These are phyloP conservation scores for Bilobella aurantiaca DNA, from an alignment of 1,140 invertebrate species.

Conservation along the genomic window DNA sequence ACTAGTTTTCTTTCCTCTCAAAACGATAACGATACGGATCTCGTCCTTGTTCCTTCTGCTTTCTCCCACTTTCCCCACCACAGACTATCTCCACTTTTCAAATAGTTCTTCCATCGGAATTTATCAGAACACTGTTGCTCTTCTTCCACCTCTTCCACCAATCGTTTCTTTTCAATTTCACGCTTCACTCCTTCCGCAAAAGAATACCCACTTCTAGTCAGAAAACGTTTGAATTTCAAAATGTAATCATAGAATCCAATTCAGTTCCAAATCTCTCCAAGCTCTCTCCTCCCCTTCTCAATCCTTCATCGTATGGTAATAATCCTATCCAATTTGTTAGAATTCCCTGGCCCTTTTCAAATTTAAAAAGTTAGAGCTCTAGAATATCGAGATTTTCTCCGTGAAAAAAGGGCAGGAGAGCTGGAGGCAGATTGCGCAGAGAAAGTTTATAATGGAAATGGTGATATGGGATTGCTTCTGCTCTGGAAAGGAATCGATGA, in stretches of 20 bases:
- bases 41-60: constrained; percentile 6
- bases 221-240: constrained; percentile 6
- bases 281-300: background rate
- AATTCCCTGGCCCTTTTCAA: background rate
- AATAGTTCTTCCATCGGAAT: too few species aligned
- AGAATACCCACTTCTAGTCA: too few species aligned
- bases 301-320: constrained; percentile 8
- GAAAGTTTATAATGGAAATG: constrained; percentile 9
- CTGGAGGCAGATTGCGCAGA: background rate
- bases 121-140: background rate
- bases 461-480: constrained; percentile 1
- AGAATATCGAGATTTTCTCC: background rate
- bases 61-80: background rate
- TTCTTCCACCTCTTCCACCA: too few species aligned
- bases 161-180: constrained; percentile 2
- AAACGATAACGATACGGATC: constrained; percentile 17
- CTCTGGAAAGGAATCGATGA: constrained; percentile 33
- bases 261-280: background rate
- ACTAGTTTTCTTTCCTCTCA: constrained; percentile 1
- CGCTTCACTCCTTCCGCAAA: background rate
- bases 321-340: background rate
- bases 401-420: background rate
- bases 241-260: constrained; percentile 6
- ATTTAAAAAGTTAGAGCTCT: background rate
- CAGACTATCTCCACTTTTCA: too few species aligned